phyloP scores from a whole-genome alignment of 2,113 vertebrate species.

The Pongo pygmaeus region DNA sequence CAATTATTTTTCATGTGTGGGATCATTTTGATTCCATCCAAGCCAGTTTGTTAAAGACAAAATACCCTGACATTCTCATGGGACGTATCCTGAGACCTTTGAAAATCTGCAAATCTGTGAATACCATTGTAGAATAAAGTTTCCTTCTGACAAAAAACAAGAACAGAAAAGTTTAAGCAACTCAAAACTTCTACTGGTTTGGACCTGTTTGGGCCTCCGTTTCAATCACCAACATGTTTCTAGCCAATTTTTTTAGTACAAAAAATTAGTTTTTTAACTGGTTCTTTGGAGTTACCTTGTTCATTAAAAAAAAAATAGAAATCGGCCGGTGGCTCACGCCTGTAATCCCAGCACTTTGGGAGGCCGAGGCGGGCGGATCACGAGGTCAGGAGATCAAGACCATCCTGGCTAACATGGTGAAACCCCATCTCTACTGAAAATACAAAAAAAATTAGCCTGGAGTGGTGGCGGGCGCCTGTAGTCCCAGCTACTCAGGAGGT shows the following conservation, averaged over 20 bases:
- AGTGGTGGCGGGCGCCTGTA: no score
- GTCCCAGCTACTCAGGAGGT: no score
- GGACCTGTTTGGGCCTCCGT: not conserved
- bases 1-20: not conserved
- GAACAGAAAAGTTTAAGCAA: not conserved
- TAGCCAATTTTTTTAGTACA: not conserved
- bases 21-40: not conserved
- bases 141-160: not conserved
- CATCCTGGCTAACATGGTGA: no score
- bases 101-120: conserved; percentile 11
- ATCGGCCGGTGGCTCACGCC: not conserved
- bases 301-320: not conserved
- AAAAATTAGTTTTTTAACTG: not conserved
- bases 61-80: not conserved
- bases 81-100: not conserved
- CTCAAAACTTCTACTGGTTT: not conserved
- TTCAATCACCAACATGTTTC: not conserved
- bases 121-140: not conserved
- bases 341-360: no score
- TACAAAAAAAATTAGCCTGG: no score
- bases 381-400: no score
- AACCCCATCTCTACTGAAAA: no score
- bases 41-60: conserved; percentile 29
- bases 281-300: not conserved
- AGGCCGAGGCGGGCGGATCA: no score